Evolutionary conservation across 1,140 invertebrate species (phyloP).

Genomic region (Cryptotermes secundus): DNA sequence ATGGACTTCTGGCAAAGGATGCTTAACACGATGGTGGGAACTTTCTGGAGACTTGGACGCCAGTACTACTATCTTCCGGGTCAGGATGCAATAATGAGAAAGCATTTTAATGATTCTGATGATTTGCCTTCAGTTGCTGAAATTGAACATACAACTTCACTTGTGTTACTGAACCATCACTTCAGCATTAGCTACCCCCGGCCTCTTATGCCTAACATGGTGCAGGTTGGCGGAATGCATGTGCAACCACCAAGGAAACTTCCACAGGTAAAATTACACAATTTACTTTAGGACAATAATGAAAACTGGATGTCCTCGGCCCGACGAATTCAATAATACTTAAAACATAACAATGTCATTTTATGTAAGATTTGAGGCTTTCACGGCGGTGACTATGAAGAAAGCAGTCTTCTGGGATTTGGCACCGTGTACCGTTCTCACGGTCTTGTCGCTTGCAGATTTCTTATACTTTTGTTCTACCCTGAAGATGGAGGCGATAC

Average conservation of each 20-base stretch:
- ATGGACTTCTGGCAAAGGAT: conserved; percentile 44
- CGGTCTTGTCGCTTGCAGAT: too few species aligned
- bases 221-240: conserved; percentile 61
- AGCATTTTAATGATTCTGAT: not conserved
- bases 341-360: too few species aligned
- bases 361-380: too few species aligned
- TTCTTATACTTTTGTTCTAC: too few species aligned
- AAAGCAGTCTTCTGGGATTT: too few species aligned
- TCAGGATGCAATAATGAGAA: conserved; percentile 24
- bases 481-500: too few species aligned
- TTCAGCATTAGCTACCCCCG: conserved; percentile 48
- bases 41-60: not conserved
- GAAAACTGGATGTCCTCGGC: too few species aligned
- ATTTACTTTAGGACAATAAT: too few species aligned
- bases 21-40: not conserved
- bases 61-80: conserved; percentile 14
- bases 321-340: too few species aligned
- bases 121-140: conserved; percentile 39
- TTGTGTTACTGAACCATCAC: conserved; percentile 53
- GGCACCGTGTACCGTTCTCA: too few species aligned
- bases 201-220: conserved; percentile 54
- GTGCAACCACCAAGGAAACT: conserved; percentile 46
- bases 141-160: conserved; percentile 42
- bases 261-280: conserved; percentile 41
- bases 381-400: too few species aligned